These are phyloP conservation scores for Chaenodraco wilsoni DNA, from an alignment of 2,797 vertebrate genomes.

Conservation along the genomic window DNA sequence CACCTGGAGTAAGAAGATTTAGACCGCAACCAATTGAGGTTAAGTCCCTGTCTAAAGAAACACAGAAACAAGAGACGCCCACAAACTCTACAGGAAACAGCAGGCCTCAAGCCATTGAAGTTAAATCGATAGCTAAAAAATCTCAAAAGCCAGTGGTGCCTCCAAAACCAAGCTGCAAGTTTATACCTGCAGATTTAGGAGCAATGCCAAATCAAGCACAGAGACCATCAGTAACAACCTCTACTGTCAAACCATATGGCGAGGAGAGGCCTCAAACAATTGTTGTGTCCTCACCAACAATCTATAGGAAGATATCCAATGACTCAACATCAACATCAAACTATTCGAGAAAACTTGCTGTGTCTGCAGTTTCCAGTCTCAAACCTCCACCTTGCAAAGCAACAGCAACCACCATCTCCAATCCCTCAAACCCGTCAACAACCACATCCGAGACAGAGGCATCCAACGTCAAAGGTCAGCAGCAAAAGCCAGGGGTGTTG, in stretches of 20 bases:
- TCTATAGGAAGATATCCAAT: constrained; percentile 77
- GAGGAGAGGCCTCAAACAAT: constrained; percentile 77
- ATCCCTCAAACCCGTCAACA: constrained; percentile 61
- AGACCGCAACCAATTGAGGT: constrained; percentile 76
- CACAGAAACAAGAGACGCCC: constrained; percentile 66
- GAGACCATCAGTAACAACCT: constrained; percentile 48
- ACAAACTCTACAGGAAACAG: constrained; percentile 41
- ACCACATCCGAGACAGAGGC: constrained; percentile 53
- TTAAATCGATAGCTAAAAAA: constrained; percentile 82
- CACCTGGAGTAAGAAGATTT: constrained; percentile 71
- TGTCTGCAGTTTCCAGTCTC: constrained; percentile 81
- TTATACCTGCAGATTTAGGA: constrained; percentile 77
- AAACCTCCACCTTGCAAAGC: constrained; percentile 77
- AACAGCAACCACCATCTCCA: constrained; percentile 55
- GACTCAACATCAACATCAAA: constrained; percentile 67
- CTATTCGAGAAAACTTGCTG: constrained; percentile 77
- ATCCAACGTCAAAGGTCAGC: constrained; percentile 53
- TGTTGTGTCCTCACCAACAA: constrained; percentile 75
- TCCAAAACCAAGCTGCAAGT: constrained; percentile 83
- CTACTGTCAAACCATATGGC: constrained; percentile 56
- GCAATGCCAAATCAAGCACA: constrained; percentile 63
- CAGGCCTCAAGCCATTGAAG: constrained; percentile 80
- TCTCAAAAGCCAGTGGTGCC: constrained; percentile 81
- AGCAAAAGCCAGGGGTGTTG: constrained; percentile 49
- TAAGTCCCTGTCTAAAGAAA: constrained; percentile 79